Percentiles rank a stretch among this genome's conserved stretches.
phyloP scores from a whole-genome alignment of 2,888 invertebrate genomes.

The Bombylius discolor region DNA sequence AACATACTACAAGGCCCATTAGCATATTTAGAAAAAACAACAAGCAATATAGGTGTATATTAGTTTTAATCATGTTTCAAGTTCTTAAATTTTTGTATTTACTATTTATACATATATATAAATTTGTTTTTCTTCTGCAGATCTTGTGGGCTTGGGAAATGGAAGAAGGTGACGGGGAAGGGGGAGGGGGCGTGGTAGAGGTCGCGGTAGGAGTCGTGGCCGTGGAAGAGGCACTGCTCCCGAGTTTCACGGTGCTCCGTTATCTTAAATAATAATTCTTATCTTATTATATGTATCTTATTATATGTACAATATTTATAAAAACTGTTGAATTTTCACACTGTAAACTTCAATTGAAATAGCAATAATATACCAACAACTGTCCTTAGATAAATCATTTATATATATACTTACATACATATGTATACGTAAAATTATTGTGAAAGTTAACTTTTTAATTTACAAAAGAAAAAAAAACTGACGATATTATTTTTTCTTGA shows the following conservation, averaged over 20 bases:
- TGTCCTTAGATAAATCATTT: no score
- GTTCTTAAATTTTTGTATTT: neutral
- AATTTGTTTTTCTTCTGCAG: conserved; percentile 19
- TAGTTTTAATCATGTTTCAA: neutral
- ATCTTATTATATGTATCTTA: no score
- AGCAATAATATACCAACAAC: no score
- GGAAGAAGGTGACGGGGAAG: conserved; percentile 77
- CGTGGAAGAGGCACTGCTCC: conserved; percentile 21
- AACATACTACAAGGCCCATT: conserved; percentile 66
- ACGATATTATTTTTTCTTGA: no score
- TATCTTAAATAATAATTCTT: conserved; percentile 2
- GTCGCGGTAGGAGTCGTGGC: conserved; percentile 65
- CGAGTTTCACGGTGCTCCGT: conserved; percentile 14
- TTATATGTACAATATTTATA: no score
- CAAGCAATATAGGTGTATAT: conserved; percentile 57
- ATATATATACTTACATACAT: no score
- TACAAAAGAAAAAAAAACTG: no score
- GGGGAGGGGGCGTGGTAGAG: conserved; percentile 75
- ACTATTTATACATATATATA: neutral
- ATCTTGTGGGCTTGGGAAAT: conserved; percentile 60
- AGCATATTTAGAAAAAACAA: conserved; percentile 78
- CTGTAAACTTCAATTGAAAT: no score
- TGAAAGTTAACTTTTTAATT: no score
- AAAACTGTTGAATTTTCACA: no score
- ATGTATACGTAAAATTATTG: no score